Evolutionary conservation across 2,797 vertebrate genomes (phyloP).

Genomic region (Ptychobarbus kaznakovi): DNA sequence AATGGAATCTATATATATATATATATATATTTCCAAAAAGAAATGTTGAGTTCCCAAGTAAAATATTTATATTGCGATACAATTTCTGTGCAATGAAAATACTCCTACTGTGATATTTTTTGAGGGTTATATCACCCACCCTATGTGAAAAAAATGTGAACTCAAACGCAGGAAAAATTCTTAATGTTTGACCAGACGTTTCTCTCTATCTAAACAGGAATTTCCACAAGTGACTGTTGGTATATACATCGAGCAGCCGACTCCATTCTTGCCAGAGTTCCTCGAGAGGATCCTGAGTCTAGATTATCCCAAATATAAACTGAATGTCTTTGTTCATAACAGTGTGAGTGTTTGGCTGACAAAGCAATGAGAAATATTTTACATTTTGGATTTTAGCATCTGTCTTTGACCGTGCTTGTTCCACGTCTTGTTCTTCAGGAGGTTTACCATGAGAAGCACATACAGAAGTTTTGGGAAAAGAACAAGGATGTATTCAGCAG

Average conservation of each 20-base stretch:
- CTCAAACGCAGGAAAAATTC: neutral
- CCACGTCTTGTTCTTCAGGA: slow-evolving; percentile 77
- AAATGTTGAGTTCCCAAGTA: neutral
- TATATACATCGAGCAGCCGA: slow-evolving; percentile 95
- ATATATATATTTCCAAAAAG: neutral
- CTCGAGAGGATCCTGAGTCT: slow-evolving; percentile 85
- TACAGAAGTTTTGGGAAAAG: slow-evolving; percentile 93
- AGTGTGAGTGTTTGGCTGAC: slow-evolving; percentile 81
- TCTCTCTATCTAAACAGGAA: slow-evolving; percentile 78
- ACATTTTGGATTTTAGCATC: slow-evolving; percentile 30
- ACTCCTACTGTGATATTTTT: neutral
- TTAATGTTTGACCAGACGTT: neutral
- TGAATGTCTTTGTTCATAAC: slow-evolving; percentile 93
- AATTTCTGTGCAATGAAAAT: neutral
- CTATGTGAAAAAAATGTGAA: slow-evolving; percentile 6
- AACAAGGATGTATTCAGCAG: slow-evolving; percentile 83
- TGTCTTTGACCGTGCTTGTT: slow-evolving; percentile 51
- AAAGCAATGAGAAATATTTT: neutral
- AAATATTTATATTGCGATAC: neutral
- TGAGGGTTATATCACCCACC: neutral
- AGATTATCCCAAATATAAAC: slow-evolving; percentile 90
- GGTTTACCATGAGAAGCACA: slow-evolving; percentile 97
- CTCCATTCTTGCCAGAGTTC: slow-evolving; percentile 93
- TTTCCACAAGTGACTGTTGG: slow-evolving; percentile 88
- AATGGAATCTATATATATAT: too few species aligned